A percentile compares a stretch with the other conserved stretches of the same genome.
These are phyloP conservation scores for Neoniphon sammara DNA, from an alignment of 2,797 vertebrate genomes.

Conservation along the genomic window DNA sequence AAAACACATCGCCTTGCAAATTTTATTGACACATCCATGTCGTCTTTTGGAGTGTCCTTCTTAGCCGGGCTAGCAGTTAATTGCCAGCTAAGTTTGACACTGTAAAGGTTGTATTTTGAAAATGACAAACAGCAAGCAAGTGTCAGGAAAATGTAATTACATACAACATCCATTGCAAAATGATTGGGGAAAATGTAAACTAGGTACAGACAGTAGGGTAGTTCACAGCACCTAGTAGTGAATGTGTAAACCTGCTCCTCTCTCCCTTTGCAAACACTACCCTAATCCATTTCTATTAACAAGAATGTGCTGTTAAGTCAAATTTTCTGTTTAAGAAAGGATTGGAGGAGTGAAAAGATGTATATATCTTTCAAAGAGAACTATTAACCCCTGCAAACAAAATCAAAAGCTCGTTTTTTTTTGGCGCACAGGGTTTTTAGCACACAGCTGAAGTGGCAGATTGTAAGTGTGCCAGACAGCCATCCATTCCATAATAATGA, in stretches of 20 bases:
- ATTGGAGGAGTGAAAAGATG: too few relatives aligned
- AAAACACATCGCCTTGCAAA: constrained; percentile 30
- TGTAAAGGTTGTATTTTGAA: not conserved
- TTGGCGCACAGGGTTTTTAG: not conserved
- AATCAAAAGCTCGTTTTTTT: not conserved
- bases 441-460: not conserved
- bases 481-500: constrained; percentile 47
- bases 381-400: not conserved
- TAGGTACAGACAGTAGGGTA: too few relatives aligned
- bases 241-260: too few relatives aligned
- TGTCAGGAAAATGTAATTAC: not conserved
- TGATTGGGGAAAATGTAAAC: too few relatives aligned
- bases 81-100: not conserved
- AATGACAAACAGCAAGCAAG: not conserved
- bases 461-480: constrained; percentile 37
- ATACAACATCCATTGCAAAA: too few relatives aligned
- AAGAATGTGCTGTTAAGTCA: too few relatives aligned
- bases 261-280: too few relatives aligned
- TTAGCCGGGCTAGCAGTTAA: not conserved
- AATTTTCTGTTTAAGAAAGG: too few relatives aligned
- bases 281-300: too few relatives aligned
- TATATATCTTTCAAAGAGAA: too few relatives aligned
- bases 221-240: too few relatives aligned
- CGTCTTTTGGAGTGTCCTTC: not conserved
- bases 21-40: constrained; percentile 2